Base-by-base conservation (phyloP, 2,888 invertebrate genomes). In the Thalpophila matura region DNA sequence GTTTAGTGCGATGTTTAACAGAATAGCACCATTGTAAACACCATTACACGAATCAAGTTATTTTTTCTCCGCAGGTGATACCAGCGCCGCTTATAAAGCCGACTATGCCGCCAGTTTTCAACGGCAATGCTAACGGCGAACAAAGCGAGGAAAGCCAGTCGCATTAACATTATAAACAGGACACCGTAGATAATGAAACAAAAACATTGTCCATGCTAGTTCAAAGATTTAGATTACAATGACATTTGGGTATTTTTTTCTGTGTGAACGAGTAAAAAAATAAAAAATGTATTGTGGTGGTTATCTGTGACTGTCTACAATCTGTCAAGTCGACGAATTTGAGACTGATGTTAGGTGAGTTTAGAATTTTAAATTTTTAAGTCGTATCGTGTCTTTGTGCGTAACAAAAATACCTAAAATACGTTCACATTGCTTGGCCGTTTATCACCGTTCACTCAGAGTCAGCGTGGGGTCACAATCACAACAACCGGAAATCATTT, bases 271-370 rank as follows among this genome's bases (percentile, higher is more conserved):
- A 70, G 61, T 68, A 66, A 70, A 57, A 35, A 66, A 64, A 57
- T 31, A 38, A 47, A 42, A 43, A 46, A 46, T 43, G 58, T 45
- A 56, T 72, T 67, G 74, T 80, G 64, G 64, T 77, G 53, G 62
- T 80, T 55, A 68, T 74, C 72, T 80, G 69, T 77, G 74, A 77
- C 72, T 78, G 74, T 79, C 71, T 77, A 66, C 74, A 69, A 77
- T 81, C 78, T 70, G 77, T 71, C 70, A 77, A 77, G 82, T 82
- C 80, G 81, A 77, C 73, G 83, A 78, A 84, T 85, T 89, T 91
- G 93, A 93, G 93, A 93, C 93, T 93, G 93, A 92, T 86, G 85
- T 59, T 87, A 88, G 81, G 89, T 88, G 91, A 89, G 86, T 86
- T 86, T 85, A 87, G 86, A 86, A 83, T 84, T 83, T 80, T 80